These are phyloP conservation scores for Pogonognathellus flavescens DNA, from an alignment of 1,140 invertebrate genomes.

Conservation along the genomic window DNA sequence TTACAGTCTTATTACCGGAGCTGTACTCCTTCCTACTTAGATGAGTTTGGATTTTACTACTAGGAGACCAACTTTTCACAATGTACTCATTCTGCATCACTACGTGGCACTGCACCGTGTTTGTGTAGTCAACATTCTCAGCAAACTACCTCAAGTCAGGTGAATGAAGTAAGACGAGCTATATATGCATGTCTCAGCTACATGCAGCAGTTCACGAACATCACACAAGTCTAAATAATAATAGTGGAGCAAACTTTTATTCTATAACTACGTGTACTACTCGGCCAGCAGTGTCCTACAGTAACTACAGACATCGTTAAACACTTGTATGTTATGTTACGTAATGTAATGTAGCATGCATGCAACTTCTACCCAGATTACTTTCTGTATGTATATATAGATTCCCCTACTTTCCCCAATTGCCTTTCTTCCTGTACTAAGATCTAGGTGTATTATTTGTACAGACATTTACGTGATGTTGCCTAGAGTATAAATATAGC, in stretches of 20 bases:
- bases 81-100: background rate
- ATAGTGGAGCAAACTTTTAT: background rate
- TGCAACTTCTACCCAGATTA: background rate
- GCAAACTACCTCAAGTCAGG: background rate
- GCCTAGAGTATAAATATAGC: too few species aligned
- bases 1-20: background rate
- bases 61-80: background rate
- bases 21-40: background rate
- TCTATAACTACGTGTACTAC: background rate
- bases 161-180: background rate
- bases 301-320: background rate
- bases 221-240: background rate
- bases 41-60: background rate
- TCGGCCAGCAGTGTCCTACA: background rate
- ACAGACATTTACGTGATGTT: too few species aligned
- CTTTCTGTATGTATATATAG: background rate
- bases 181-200: background rate
- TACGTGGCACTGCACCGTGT: too few species aligned
- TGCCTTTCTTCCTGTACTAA: slow-evolving; percentile 32
- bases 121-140: too few species aligned
- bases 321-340: background rate
- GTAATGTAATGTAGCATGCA: too few species aligned
- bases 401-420: background rate
- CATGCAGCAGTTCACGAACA: background rate
- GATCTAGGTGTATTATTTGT: too few species aligned